Conservation (phyloP, 2,113 vertebrate genomes). For the Aldabrachelys gigantea region DNA sequence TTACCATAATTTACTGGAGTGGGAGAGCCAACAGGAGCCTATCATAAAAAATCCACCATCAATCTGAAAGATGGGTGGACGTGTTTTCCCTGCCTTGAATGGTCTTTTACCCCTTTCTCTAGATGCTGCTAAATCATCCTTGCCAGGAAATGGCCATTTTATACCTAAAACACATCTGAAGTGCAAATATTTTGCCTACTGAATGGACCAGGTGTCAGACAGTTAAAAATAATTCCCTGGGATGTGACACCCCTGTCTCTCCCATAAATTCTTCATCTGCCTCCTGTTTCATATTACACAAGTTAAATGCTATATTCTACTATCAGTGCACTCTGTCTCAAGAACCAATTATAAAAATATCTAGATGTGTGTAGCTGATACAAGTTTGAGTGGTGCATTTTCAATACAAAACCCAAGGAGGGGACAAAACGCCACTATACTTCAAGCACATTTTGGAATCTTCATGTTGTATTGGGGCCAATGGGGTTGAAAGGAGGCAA, state of each 20-base stretch:
- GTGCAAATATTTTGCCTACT: neutral
- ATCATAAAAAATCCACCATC: neutral
- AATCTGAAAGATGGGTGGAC: neutral
- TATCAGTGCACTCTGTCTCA: fast-evolving
- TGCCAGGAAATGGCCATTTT: fast-evolving
- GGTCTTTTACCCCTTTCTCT: neutral
- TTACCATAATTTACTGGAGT: neutral
- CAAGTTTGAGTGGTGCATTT: fast-evolving
- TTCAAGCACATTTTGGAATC: neutral
- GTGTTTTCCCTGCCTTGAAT: neutral
- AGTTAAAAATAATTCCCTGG: neutral
- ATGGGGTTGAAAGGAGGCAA: neutral
- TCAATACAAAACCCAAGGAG: neutral
- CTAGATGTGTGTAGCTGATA: fast-evolving
- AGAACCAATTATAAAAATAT: neutral
- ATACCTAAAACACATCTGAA: fast-evolving
- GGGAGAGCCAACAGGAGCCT: neutral
- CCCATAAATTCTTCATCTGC: neutral
- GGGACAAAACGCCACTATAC: neutral
- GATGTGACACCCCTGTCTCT: neutral
- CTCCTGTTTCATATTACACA: fast-evolving
- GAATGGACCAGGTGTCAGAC: fast-evolving
- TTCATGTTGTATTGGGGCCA: fast-evolving
- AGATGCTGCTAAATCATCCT: neutral
- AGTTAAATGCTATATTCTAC: neutral